Evolutionary conservation across 2,113 vertebrate genomes (phyloP).

Genomic region (Solenodon paradoxus): DNA sequence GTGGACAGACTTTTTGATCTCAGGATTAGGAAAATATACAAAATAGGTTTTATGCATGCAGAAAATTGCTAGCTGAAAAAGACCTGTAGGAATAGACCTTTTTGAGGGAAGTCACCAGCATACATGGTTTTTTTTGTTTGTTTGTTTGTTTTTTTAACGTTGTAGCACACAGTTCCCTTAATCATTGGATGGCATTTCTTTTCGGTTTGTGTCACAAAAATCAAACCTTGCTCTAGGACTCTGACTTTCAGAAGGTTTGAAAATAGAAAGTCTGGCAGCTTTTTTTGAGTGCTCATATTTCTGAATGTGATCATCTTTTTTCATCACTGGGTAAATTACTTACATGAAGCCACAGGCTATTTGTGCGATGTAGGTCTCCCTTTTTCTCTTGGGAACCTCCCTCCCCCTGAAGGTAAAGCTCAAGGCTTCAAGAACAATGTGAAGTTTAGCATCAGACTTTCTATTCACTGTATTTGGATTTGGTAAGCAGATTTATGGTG

Average conservation of each 20-base stretch:
- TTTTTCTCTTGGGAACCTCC: neutral
- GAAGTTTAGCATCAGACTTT: neutral
- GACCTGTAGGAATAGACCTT: neutral
- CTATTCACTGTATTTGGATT: neutral
- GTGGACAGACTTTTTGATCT: neutral
- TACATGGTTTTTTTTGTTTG: no score
- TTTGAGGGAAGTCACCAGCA: neutral
- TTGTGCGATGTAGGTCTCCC: neutral
- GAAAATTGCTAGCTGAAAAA: neutral
- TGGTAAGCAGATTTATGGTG: neutral
- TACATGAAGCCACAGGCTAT: neutral
- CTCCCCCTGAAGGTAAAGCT: neutral
- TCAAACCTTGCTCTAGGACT: neutral
- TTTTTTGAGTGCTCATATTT: neutral
- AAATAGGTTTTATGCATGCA: neutral
- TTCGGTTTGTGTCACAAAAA: neutral
- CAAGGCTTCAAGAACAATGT: neutral
- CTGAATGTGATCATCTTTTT: neutral
- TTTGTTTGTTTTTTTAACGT: neutral
- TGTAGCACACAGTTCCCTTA: neutral
- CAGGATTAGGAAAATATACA: neutral
- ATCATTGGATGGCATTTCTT: neutral
- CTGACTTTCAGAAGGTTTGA: neutral
- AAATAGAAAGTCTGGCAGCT: neutral
- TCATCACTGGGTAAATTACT: neutral